Evolutionary conservation across 2,888 invertebrate genomes (phyloP).

Genomic region (Hoplodrina blanda): DNA sequence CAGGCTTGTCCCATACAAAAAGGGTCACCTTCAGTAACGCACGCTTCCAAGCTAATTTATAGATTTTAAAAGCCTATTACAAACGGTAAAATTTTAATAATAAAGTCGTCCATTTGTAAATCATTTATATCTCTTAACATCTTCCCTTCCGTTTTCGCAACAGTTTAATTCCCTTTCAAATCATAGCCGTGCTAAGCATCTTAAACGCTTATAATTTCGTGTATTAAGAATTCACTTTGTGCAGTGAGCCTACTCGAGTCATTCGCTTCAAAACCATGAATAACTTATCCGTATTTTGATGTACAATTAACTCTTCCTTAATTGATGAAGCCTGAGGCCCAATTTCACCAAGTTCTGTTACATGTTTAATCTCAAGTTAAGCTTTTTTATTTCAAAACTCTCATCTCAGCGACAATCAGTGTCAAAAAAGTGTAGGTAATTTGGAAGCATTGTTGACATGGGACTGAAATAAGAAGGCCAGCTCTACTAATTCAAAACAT

Average conservation of each 20-base stretch:
- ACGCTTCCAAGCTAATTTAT: constrained; percentile 6
- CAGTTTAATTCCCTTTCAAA: constrained; percentile 41
- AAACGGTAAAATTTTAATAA: constrained; percentile 6
- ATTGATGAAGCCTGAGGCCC: constrained; percentile 50
- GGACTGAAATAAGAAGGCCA: too few relatives aligned
- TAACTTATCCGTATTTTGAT: constrained; percentile 61
- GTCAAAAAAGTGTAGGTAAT: too few relatives aligned
- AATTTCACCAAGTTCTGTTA: constrained; percentile 15
- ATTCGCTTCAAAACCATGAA: constrained; percentile 55
- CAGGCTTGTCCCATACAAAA: too few relatives aligned
- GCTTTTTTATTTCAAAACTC: too few relatives aligned
- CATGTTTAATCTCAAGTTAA: constrained; percentile 19
- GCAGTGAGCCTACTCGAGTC: constrained; percentile 52
- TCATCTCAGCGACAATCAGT: too few relatives aligned
- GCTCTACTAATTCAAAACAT: too few relatives aligned
- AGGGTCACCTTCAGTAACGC: too few relatives aligned
- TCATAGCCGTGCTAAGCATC: constrained; percentile 39
- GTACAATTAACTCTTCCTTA: constrained; percentile 62
- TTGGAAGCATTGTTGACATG: too few relatives aligned
- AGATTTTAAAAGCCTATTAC: constrained; percentile 2
- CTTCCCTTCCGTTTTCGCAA: constrained; percentile 25
- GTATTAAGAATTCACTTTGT: constrained; percentile 68
- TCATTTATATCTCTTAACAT: constrained; percentile 28
- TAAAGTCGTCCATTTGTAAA: constrained; percentile 29
- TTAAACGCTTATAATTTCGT: constrained; percentile 57